Evolutionary conservation across 2,797 vertebrate genomes (phyloP).

Genomic region (Taenioides sp.): DNA sequence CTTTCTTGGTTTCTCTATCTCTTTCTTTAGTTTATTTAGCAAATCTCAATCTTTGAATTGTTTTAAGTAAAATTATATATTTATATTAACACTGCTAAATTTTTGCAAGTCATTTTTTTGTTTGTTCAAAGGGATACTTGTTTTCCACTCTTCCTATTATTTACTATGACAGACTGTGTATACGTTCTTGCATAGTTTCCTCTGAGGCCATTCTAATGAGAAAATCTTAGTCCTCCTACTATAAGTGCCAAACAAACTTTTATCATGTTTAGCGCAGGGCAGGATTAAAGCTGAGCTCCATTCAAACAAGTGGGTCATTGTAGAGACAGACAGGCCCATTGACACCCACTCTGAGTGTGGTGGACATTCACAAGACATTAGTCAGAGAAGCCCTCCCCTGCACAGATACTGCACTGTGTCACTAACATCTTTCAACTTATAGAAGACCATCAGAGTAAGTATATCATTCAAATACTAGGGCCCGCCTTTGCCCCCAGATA

Average conservation of each 20-base stretch:
- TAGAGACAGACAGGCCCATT: conserved; percentile 51
- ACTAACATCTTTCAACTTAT: conserved; percentile 39
- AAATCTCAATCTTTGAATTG: no score
- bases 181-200: conserved; percentile 5
- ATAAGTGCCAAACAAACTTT: conserved; percentile 50
- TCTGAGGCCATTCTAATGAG: not conserved
- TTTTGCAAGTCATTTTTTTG: not conserved
- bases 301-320: conserved; percentile 62
- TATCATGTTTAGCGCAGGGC: conserved; percentile 41
- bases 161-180: not conserved
- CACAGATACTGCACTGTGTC: conserved; percentile 54
- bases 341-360: conserved; percentile 59
- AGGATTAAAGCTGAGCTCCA: conserved; percentile 47
- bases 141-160: not conserved
- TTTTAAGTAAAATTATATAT: no score
- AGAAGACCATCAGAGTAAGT: conserved; percentile 16
- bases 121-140: not conserved
- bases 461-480: conserved; percentile 5
- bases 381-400: conserved; percentile 48
- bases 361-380: conserved; percentile 61
- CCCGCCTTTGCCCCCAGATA: not conserved
- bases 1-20: not conserved
- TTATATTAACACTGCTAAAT: not conserved
- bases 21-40: no score
- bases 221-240: conserved; percentile 33